A percentile compares a stretch with the other conserved stretches of the same genome.
Conservation (phyloP, 2,797 vertebrate genomes). For the Chaetophractus vellerosus region DNA sequence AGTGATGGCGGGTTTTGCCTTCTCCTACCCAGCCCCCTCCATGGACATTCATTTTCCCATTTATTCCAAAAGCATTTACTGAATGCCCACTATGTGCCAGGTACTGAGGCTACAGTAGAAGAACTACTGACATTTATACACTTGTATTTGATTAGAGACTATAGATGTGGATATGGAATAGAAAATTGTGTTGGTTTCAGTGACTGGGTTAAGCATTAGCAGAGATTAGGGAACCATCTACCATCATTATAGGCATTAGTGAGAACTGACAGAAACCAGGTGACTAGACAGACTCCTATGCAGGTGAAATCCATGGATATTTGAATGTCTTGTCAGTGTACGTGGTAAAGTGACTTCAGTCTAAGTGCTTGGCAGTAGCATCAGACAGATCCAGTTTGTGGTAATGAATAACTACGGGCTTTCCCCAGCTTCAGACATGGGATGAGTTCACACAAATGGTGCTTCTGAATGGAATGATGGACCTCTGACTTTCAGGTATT, state of each 20-base stretch:
- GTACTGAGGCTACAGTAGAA: too few relatives aligned
- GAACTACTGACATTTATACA: not conserved
- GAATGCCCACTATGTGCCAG: too few relatives aligned
- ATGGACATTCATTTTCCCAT: too few relatives aligned
- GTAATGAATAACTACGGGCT: conserved; percentile 71
- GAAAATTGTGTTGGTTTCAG: not conserved
- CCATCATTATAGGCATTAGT: not conserved
- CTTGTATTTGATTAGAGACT: conserved; percentile 8
- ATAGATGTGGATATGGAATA: not conserved
- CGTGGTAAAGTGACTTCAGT: conserved; percentile 72
- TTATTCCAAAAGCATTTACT: too few relatives aligned
- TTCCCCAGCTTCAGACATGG: conserved; percentile 55
- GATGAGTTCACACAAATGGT: not conserved
- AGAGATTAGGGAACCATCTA: not conserved
- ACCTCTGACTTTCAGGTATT: not conserved
- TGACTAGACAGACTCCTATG: not conserved
- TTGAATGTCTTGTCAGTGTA: not conserved
- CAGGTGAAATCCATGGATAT: not conserved
- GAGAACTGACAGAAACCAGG: not conserved
- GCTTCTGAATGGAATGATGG: not conserved
- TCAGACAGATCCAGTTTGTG: conserved; percentile 64
- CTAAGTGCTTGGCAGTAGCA: not conserved
- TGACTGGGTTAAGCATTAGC: not conserved
- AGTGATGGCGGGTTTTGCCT: too few relatives aligned
- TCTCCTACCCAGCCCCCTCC: too few relatives aligned